A percentile compares a stretch with the other conserved stretches of the same genome.
phyloP scores from a whole-genome alignment of 2,888 invertebrate genomes.

The Diplolepis rosae region DNA sequence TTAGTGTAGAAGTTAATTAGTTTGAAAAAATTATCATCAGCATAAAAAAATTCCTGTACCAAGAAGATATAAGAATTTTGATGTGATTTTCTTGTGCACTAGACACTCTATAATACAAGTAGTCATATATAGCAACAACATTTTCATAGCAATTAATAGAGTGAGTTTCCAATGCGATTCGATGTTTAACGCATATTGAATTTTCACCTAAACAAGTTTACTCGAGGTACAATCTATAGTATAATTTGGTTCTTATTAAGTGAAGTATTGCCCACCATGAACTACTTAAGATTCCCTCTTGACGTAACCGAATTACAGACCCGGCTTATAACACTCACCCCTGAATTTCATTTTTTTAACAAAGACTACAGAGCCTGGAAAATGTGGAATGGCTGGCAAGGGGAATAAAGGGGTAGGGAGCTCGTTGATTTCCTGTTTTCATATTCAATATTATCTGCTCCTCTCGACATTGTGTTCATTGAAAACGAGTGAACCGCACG shows the following conservation, averaged over 20 bases:
- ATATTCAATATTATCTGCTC: conserved; percentile 72
- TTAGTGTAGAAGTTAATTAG: too few relatives aligned
- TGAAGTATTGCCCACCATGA: background rate
- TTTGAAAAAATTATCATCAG: too few relatives aligned
- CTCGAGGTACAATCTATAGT: background rate
- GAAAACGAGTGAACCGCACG: conserved; percentile 74
- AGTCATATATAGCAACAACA: too few relatives aligned
- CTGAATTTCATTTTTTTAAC: conserved; percentile 36
- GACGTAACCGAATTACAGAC: conserved; percentile 24
- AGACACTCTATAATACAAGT: too few relatives aligned
- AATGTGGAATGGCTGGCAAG: conserved; percentile 52
- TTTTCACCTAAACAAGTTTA: too few relatives aligned
- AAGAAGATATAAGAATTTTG: too few relatives aligned
- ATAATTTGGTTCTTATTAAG: background rate
- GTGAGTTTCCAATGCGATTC: too few relatives aligned
- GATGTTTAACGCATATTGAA: too few relatives aligned
- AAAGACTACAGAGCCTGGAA: conserved; percentile 45
- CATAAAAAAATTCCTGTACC: too few relatives aligned
- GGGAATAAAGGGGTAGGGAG: conserved; percentile 39
- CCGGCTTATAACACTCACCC: conserved; percentile 27
- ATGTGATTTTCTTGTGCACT: too few relatives aligned
- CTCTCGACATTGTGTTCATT: conserved; percentile 72
- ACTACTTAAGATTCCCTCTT: background rate
- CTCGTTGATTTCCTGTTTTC: conserved; percentile 74
- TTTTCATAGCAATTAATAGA: too few relatives aligned